Percentiles rank a stretch among this genome's conserved stretches.
Evolutionary conservation across 2,888 invertebrate genomes (phyloP).

Genomic region (Siphlonurus alternatus): DNA sequence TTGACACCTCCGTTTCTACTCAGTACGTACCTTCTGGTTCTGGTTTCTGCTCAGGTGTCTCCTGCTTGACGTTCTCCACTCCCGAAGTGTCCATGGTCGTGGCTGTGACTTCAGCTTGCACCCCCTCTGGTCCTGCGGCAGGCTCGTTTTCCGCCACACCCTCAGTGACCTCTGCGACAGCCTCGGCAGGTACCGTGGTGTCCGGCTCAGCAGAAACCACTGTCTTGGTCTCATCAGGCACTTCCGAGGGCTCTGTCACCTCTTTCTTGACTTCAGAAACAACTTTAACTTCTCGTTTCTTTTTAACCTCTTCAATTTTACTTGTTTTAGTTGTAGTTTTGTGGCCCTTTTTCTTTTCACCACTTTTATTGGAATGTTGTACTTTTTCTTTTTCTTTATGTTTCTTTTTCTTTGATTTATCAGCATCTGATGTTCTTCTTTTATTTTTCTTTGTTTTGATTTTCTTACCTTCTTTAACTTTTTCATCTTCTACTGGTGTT

Average conservation of each 20-base stretch:
- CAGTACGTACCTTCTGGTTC: too few species aligned
- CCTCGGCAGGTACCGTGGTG: conserved; percentile 8
- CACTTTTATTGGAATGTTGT: conserved; percentile 32
- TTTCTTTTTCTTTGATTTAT: not conserved
- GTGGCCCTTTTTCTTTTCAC: conserved; percentile 28
- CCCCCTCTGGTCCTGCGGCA: not conserved
- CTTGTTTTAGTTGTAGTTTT: conserved; percentile 25
- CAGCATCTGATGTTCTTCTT: conserved; percentile 19
- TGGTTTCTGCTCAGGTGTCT: too few species aligned
- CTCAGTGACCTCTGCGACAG: conserved; percentile 16
- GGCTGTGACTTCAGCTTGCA: too few species aligned
- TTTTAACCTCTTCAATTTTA: conserved; percentile 12
- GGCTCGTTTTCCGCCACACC: conserved; percentile 10
- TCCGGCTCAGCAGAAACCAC: conserved; percentile 15
- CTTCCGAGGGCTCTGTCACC: conserved; percentile 19
- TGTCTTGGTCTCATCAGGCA: conserved; percentile 19
- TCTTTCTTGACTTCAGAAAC: conserved; percentile 16
- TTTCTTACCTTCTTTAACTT: conserved; percentile 26
- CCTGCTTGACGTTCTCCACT: too few species aligned
- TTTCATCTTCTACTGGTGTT: conserved; percentile 23
- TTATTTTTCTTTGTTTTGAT: conserved; percentile 21
- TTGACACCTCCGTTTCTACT: too few species aligned
- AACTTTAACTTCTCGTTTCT: conserved; percentile 13
- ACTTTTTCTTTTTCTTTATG: conserved; percentile 22
- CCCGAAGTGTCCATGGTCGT: too few species aligned